A percentile compares a stretch with the other conserved stretches of the same genome.
phyloP scores from a whole-genome alignment of 2,113 vertebrate genomes.

The Illadopsis cleaveri region DNA sequence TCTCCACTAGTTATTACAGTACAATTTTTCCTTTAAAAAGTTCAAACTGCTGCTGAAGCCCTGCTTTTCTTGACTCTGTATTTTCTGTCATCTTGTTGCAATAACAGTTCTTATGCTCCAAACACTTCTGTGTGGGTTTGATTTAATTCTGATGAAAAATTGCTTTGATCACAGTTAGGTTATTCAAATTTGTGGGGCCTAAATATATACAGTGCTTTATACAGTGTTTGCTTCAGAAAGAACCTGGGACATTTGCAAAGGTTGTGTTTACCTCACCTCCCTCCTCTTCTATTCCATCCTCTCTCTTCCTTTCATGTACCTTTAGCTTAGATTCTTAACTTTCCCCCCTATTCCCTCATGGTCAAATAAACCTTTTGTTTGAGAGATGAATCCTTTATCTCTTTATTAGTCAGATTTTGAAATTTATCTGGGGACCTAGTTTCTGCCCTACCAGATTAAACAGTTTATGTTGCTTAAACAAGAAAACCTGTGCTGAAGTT shows the following conservation, averaged over 20 bases:
- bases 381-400: constrained; percentile 10
- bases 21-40: neutral
- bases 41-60: neutral
- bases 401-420: constrained; percentile 8
- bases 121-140: neutral
- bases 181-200: neutral
- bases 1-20: neutral
- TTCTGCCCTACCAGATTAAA: neutral
- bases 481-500: neutral
- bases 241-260: neutral
- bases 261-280: neutral
- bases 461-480: constrained; percentile 12
- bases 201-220: neutral
- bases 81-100: neutral
- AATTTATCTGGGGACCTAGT: neutral
- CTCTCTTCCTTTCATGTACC: constrained; percentile 2
- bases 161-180: neutral
- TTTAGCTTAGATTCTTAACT: constrained; percentile 9
- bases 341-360: neutral
- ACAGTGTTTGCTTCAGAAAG: neutral
- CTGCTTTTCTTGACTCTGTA: neutral
- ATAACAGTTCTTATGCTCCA: neutral
- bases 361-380: constrained; percentile 15
- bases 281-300: neutral
- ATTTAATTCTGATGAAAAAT: neutral